A percentile compares a stretch with the other conserved stretches of the same genome.
Evolutionary conservation across 2,888 invertebrate species (phyloP).

Genomic region (Trichopria drosophilae): DNA sequence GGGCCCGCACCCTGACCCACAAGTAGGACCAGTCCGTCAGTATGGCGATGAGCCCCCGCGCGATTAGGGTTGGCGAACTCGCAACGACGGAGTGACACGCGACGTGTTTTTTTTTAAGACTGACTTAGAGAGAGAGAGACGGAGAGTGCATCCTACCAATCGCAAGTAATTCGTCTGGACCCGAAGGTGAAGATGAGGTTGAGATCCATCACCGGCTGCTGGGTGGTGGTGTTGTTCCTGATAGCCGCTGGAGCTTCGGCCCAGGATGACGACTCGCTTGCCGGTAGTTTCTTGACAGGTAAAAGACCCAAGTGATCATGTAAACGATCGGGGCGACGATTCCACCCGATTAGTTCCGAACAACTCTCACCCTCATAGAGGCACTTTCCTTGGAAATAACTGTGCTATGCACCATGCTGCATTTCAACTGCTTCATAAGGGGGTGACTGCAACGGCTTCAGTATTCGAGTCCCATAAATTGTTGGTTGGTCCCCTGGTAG

Average conservation of each 20-base stretch:
- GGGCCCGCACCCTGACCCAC: constrained; percentile 55
- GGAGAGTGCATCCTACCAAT: constrained; percentile 19
- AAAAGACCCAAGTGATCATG: constrained; percentile 52
- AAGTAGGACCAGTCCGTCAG: constrained; percentile 47
- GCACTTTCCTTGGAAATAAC: too few species aligned
- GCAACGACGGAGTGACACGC: constrained; percentile 40
- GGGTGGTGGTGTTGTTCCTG: constrained; percentile 29
- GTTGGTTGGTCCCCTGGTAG: too few species aligned
- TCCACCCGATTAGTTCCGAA: too few species aligned
- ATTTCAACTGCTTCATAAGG: too few species aligned
- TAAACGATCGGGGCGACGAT: too few species aligned
- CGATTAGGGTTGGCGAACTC: constrained; percentile 50
- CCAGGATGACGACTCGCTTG: constrained; percentile 74
- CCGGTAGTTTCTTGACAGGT: constrained; percentile 83
- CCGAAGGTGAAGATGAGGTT: constrained; percentile 16
- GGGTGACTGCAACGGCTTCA: too few species aligned
- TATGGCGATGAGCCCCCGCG: constrained; percentile 53
- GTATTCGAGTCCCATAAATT: too few species aligned
- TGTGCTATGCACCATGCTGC: too few species aligned
- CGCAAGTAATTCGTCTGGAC: constrained; percentile 5
- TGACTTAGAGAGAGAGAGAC: constrained; percentile 23
- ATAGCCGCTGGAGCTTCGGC: constrained; percentile 25
- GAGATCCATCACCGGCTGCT: constrained; percentile 15
- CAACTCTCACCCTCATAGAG: too few species aligned
- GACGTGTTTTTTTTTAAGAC: constrained; percentile 31